Conservation (phyloP, 2,113 vertebrate genomes). For the Himantopus leucocephalus region DNA sequence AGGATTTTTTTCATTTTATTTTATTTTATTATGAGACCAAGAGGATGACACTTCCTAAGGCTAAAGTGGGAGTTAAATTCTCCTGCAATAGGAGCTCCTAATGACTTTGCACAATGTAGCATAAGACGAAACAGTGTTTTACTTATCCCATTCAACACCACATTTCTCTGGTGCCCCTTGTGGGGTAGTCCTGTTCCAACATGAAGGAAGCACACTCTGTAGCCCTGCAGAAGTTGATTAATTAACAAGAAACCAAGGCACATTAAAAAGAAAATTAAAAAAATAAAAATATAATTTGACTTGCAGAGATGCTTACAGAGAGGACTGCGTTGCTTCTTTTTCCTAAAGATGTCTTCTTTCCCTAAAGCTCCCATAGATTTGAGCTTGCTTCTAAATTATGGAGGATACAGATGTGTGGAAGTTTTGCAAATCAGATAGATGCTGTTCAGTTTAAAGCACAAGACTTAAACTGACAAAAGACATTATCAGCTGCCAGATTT, state of each 20-base stretch:
- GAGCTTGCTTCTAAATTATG: neutral
- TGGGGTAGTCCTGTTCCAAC: neutral
- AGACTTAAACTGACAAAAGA: neutral
- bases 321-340: neutral
- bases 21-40: neutral
- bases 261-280: rapidly evolving
- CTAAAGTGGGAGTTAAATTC: neutral
- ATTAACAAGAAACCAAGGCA: neutral
- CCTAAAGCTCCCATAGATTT: neutral
- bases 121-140: neutral
- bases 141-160: neutral
- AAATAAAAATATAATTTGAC: neutral
- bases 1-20: neutral
- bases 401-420: rapidly evolving
- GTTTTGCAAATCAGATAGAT: neutral
- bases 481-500: neutral
- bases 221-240: neutral
- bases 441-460: neutral
- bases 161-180: neutral
- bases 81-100: neutral
- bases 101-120: neutral
- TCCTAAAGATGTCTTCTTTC: neutral
- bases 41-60: neutral
- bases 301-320: neutral
- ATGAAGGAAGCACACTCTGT: neutral